Percentiles rank a stretch among this genome's conserved stretches.
These are phyloP conservation scores for Lycocerus yunnanus DNA, from an alignment of 2,888 invertebrate genomes.

Conservation along the genomic window DNA sequence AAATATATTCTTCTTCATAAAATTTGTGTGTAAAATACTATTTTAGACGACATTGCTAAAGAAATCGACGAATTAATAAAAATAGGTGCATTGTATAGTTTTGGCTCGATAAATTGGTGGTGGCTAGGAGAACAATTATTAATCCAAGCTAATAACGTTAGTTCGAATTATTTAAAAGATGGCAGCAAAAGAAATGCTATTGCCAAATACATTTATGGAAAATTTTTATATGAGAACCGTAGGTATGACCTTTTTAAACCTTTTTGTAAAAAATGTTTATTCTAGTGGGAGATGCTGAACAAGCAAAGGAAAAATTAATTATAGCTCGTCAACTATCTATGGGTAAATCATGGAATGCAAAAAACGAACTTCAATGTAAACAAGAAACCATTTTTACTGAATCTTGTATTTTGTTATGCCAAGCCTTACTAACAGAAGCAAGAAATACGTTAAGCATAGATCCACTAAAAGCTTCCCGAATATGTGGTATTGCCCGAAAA, in stretches of 20 bases:
- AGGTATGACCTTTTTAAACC: constrained; percentile 38
- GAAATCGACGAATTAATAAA: constrained; percentile 54
- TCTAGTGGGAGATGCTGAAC: constrained; percentile 40
- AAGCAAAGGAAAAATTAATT: constrained; percentile 41
- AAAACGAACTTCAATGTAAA: constrained; percentile 44
- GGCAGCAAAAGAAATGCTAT: constrained; percentile 59
- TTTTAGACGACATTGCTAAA: constrained; percentile 27
- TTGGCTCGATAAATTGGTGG: constrained; percentile 56
- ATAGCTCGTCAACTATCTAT: constrained; percentile 39
- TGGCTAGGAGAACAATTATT: constrained; percentile 65
- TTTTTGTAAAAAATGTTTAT: background rate
- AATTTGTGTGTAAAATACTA: background rate
- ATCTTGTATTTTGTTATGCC: constrained; percentile 56
- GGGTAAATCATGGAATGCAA: constrained; percentile 55
- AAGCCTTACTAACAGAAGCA: constrained; percentile 55
- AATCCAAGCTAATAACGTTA: constrained; percentile 56
- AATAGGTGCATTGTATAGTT: constrained; percentile 55
- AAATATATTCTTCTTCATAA: background rate
- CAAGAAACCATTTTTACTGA: constrained; percentile 55
- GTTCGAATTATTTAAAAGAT: constrained; percentile 55
- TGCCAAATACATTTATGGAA: constrained; percentile 60
- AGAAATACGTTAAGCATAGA: constrained; percentile 51
- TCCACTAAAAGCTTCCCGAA: constrained; percentile 55
- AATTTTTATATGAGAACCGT: constrained; percentile 62
- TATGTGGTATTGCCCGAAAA: constrained; percentile 59